Base-by-base conservation (phyloP, 1,140 invertebrate genomes). In the Oedothorax gibbosus region DNA sequence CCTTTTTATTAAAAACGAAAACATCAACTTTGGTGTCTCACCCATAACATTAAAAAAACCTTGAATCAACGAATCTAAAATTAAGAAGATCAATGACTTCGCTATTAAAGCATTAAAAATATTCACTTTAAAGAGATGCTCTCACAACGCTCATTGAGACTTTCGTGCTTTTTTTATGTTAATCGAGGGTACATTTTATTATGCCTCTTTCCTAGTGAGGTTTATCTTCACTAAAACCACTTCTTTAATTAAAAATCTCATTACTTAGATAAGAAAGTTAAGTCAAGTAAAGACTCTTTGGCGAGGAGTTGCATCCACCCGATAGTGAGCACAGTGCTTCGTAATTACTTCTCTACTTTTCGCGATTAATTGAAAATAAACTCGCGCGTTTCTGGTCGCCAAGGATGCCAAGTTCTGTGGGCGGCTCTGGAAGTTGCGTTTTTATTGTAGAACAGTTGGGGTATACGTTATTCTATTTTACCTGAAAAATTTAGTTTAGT, bases 171-270 rank as follows among this genome's bases (percentile, higher is more conserved):
- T 50, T 62, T 81, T 71, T 81, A 81, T 81, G 78, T 81, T 81
- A 71, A 81, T 81, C 15, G n/a, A 81, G 66, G 8, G 51, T 65
- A 66, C n/a, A 66, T 54, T 14, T 77, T 68, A 35, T 56, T 54
- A 49, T 7, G n/a, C 57, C 21, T 77, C 53, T 18, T 64, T 81
- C 35, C n/a, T 66, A 20, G 49, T 71, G 57, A 71, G 35, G 66
- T 57, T 81, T 71, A 81, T 81, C 78, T 71, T 60, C 51, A 71
- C 66, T 60, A 71, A 71, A 75, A 81, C 78, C 56, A 60, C 66
- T 81, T 71, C 68, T 81, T 81, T 81, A 81, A 81, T 79, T 79
- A 79, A 68, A 79, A 79, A 68, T 65, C 77, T 68, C 77, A 79
- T 79, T 79, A 68, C 53, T 7, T 8, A 56, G 77, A 79, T 68